Conservation (phyloP, 2,888 invertebrate species). For the Cyrtodaria siliqua region DNA sequence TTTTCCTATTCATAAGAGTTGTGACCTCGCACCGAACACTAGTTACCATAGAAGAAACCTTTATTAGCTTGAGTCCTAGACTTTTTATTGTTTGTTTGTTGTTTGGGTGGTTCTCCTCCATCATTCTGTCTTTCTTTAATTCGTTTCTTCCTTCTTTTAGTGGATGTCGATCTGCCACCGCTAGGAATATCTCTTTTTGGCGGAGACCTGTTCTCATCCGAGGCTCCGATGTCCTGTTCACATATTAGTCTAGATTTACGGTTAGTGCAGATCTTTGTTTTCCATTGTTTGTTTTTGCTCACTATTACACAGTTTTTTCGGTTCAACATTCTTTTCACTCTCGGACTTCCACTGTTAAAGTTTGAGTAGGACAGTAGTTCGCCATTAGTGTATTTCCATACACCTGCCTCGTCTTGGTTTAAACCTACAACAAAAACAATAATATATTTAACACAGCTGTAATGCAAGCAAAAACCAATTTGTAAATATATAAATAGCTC, state of each 20-base stretch:
- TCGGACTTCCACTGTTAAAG: slow-evolving; percentile 81
- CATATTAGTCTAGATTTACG: slow-evolving; percentile 80
- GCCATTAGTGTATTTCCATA: slow-evolving; percentile 80
- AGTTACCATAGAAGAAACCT: neutral
- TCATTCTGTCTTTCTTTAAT: slow-evolving; percentile 33
- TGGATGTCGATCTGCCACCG: slow-evolving; percentile 19
- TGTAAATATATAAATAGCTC: too few species aligned
- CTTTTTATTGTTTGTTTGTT: neutral
- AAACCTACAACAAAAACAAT: slow-evolving; percentile 82
- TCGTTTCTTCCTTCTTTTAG: slow-evolving; percentile 23
- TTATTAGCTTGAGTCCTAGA: neutral
- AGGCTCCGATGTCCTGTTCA: slow-evolving; percentile 65
- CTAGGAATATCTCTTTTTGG: slow-evolving; percentile 54
- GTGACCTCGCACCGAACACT: too few species aligned
- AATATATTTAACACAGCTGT: too few species aligned
- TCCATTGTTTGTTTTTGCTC: slow-evolving; percentile 78
- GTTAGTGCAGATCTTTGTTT: slow-evolving; percentile 82
- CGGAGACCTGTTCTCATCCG: slow-evolving; percentile 33
- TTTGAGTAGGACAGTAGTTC: slow-evolving; percentile 74
- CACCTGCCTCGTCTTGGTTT: slow-evolving; percentile 73
- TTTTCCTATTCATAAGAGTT: too few species aligned
- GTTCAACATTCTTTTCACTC: slow-evolving; percentile 69
- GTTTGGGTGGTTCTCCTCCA: neutral
- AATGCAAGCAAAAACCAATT: too few species aligned
- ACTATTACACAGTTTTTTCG: slow-evolving; percentile 83